A percentile compares a stretch with the other conserved stretches of the same genome.
phyloP scores from a whole-genome alignment of 2,888 invertebrate genomes.

The Digitonthophagus gazella region DNA sequence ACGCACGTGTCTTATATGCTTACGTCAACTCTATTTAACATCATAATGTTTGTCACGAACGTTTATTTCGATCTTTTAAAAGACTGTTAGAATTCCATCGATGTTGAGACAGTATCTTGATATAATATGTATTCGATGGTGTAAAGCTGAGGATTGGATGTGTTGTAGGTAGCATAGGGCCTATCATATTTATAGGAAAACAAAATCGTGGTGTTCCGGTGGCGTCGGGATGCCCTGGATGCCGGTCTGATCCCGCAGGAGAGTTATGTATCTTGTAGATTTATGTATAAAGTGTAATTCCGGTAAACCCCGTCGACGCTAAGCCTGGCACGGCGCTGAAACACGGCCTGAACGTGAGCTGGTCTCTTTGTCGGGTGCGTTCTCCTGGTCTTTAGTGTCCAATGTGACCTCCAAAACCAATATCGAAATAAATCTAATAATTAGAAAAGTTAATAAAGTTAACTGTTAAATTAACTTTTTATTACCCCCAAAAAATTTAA shows the following conservation, averaged over 20 bases:
- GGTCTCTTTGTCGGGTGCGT: conserved; percentile 30
- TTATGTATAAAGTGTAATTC: conserved; percentile 52
- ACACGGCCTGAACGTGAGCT: conserved; percentile 48
- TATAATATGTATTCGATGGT: too few relatives aligned
- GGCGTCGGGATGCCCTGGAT: conserved; percentile 37
- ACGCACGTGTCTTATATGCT: background rate
- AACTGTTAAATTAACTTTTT: too few relatives aligned
- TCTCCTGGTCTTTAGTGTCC: background rate
- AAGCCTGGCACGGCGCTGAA: conserved; percentile 42
- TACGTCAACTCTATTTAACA: background rate
- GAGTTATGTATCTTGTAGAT: conserved; percentile 53
- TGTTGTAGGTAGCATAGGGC: conserved; percentile 16
- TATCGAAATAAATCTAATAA: too few relatives aligned
- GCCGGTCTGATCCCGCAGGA: conserved; percentile 46
- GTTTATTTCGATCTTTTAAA: too few relatives aligned
- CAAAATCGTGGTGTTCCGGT: conserved; percentile 20
- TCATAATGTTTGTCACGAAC: background rate
- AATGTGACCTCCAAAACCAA: background rate
- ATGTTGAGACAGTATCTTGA: too few relatives aligned
- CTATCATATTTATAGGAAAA: conserved; percentile 35
- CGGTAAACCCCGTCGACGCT: conserved; percentile 41
- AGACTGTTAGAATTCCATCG: too few relatives aligned
- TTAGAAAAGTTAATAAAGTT: too few relatives aligned
- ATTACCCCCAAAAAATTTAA: too few relatives aligned
- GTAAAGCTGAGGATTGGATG: too few relatives aligned